Evolutionary conservation across 2,888 invertebrate species (phyloP).

Genomic region (Hanleya hanleyi): DNA sequence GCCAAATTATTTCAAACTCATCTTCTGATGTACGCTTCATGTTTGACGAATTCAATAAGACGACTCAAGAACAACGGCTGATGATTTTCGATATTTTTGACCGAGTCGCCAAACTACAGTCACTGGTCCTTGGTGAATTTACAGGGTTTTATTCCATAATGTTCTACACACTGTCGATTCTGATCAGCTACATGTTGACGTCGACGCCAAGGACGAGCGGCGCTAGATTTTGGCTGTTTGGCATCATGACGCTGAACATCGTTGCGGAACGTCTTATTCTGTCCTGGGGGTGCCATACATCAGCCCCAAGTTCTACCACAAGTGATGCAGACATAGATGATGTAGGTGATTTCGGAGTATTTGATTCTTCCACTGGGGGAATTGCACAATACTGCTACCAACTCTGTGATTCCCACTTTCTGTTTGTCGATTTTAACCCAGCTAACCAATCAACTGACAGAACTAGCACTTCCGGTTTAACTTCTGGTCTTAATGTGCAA

Average conservation of each 20-base stretch:
- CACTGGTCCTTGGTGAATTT: constrained; percentile 79
- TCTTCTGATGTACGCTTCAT: constrained; percentile 59
- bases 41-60: constrained; percentile 73
- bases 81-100: constrained; percentile 78
- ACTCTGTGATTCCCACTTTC: no score
- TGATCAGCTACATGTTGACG: constrained; percentile 78
- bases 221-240: constrained; percentile 77
- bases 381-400: no score
- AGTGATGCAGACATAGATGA: no score
- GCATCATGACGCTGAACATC: constrained; percentile 76
- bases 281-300: no score
- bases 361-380: no score
- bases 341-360: no score
- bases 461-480: no score
- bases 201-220: constrained; percentile 77
- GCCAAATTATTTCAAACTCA: constrained; percentile 61
- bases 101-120: constrained; percentile 77
- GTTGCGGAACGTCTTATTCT: constrained; percentile 73
- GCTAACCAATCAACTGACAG: no score
- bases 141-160: constrained; percentile 79
- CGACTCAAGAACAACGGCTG: constrained; percentile 77
- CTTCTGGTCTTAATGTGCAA: no score
- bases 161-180: constrained; percentile 77
- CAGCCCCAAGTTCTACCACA: no score
- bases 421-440: no score